Conservation (phyloP, 2,797 vertebrate genomes). For the Mormyrops attenuatus region DNA sequence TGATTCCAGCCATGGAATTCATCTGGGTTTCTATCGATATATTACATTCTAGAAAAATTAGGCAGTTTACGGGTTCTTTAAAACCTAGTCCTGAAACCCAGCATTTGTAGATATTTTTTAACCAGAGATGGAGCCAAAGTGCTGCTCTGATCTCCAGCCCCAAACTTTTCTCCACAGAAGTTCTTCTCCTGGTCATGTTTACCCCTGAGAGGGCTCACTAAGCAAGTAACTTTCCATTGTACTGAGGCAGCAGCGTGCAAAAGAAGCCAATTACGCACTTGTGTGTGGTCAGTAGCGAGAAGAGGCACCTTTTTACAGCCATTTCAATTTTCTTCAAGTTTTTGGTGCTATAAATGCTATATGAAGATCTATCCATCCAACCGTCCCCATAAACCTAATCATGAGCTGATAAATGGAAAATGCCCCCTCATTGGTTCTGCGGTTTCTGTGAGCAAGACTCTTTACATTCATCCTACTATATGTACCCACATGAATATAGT, state of each 20-base stretch:
- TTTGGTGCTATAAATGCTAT: neutral
- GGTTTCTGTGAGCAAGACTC: neutral
- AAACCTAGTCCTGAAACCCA: neutral
- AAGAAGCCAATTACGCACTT: constrained; percentile 24
- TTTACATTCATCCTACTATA: neutral
- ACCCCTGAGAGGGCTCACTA: neutral
- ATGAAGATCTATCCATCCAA: neutral
- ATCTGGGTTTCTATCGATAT: neutral
- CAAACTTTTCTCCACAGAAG: neutral
- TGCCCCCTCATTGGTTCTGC: neutral
- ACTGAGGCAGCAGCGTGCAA: constrained; percentile 14
- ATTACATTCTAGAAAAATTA: neutral
- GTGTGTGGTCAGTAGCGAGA: neutral
- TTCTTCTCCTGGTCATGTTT: neutral
- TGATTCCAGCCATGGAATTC: neutral
- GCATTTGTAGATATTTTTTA: neutral
- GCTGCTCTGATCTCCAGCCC: neutral
- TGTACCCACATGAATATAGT: neutral
- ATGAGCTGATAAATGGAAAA: neutral
- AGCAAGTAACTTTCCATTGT: constrained; percentile 5
- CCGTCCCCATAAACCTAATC: neutral
- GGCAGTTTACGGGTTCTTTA: neutral
- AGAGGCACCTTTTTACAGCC: neutral
- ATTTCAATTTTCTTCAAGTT: neutral
- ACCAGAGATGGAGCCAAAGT: neutral